Percentiles rank a stretch among this genome's conserved stretches.
Evolutionary conservation across 2,888 invertebrate genomes (phyloP).

Genomic region (Tetragonisca angustula): DNA sequence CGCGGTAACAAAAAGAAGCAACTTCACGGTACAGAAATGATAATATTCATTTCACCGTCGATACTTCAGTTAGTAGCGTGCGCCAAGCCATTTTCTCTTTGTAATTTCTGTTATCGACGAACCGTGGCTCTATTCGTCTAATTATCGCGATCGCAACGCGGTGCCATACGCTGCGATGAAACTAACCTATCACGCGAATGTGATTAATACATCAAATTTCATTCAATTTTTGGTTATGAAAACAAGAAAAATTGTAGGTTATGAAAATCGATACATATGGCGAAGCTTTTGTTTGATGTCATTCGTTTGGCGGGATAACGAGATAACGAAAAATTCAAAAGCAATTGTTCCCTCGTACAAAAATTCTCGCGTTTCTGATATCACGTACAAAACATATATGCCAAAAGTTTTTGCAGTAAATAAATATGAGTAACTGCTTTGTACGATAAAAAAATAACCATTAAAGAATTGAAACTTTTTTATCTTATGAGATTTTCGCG

Average conservation of each 20-base stretch:
- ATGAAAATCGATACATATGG: neutral
- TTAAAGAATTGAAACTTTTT: no score
- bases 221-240: constrained; percentile 1
- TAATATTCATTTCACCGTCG: constrained; percentile 43
- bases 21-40: constrained; percentile 39
- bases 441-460: no score
- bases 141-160: constrained; percentile 43
- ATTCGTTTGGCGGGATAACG: neutral
- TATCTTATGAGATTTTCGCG: no score
- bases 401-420: neutral
- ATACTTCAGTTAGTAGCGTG: constrained; percentile 39
- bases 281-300: neutral
- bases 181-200: constrained; percentile 50
- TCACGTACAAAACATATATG: neutral
- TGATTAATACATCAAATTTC: constrained; percentile 33
- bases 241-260: neutral
- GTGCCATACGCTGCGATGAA: constrained; percentile 23
- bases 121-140: constrained; percentile 32
- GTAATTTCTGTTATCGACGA: constrained; percentile 51
- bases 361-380: neutral
- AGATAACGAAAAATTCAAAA: neutral
- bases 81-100: constrained; percentile 52
- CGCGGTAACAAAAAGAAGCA: constrained; percentile 39
- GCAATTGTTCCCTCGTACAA: neutral
- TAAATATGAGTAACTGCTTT: neutral